Base-by-base conservation (phyloP, 2,888 invertebrate genomes). In the Lomographa bimaculata region DNA sequence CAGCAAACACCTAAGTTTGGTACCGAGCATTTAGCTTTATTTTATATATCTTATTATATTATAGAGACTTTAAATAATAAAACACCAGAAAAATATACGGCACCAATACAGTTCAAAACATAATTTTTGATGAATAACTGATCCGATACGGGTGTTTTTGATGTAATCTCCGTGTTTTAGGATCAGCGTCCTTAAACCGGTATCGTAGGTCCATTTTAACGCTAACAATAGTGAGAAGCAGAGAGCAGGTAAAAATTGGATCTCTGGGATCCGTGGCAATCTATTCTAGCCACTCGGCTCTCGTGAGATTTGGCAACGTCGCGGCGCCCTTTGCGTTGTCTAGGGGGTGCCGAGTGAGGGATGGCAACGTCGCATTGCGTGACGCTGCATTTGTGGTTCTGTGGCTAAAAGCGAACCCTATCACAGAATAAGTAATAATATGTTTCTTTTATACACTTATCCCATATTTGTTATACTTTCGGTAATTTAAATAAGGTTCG, bases 261-360 rank as follows among this genome's bases (percentile, higher is more conserved):
- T 14, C 4, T 14, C 4, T 14, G 14, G 14, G 14, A 62, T 65
- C 64, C 62, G 61, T 62, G n/a, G n/a, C n/a, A 64, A 62, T 68
- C 71, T 71, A 64, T 61, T 68, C 71, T 71, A 71, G 67, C 66
- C 54, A 63, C 69, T 58, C 60, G 62, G 17, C 10, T 28, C 58
- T 47, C 14, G 4, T 55, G 50, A 67, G 66, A 70, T 68, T 72
- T 74, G 81, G 81, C 81, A 80, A 80, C 81, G 76, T 60, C 73
- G 79, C 79, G n/a, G 2, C 2, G 17, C 8, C 12, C 8, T 19
- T 37, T 18, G n/a, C 17, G 8, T 6, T 21, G n/a, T 20, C 25
- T 20, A n/a, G 20, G 25, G 29, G 26, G 25, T n/a, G 4, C 14
- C 2, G 14, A 14, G 26, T n/a, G 26, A 41, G 26, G 44, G 34